Conservation (phyloP, 2,888 invertebrate genomes). For the Tiphia femorata region DNA sequence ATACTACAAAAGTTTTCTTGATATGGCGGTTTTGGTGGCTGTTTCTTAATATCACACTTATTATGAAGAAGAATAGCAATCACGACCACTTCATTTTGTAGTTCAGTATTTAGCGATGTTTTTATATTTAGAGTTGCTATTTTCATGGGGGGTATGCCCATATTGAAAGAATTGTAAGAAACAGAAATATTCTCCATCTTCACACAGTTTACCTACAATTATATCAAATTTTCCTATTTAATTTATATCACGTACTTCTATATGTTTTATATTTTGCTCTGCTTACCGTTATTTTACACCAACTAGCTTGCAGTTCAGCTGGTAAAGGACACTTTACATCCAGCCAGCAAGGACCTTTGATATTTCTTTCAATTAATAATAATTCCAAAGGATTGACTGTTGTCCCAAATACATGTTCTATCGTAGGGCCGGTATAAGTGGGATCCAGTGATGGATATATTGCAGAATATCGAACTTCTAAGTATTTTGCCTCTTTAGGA, state of each 20-base stretch:
- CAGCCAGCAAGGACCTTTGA: constrained; percentile 98
- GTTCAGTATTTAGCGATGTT: constrained; percentile 80
- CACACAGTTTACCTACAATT: constrained; percentile 69
- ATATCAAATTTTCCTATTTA: background rate
- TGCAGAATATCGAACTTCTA: constrained; percentile 91
- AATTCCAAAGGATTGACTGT: constrained; percentile 90
- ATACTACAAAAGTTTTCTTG: constrained; percentile 90
- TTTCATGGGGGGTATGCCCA: constrained; percentile 78
- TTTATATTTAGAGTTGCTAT: constrained; percentile 82
- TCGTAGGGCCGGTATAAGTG: constrained; percentile 77
- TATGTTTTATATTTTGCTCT: background rate
- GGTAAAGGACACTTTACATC: constrained; percentile 80
- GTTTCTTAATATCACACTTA: constrained; percentile 85
- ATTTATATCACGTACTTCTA: too few species aligned
- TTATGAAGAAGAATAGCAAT: constrained; percentile 84
- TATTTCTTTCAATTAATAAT: constrained; percentile 88
- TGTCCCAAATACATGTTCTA: constrained; percentile 91
- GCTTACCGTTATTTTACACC: constrained; percentile 88
- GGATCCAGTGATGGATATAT: constrained; percentile 72
- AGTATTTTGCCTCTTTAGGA: constrained; percentile 87
- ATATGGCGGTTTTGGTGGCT: constrained; percentile 84
- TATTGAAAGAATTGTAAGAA: constrained; percentile 71
- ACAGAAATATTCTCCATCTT: constrained; percentile 77
- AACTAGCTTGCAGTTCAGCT: constrained; percentile 80
- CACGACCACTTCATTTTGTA: constrained; percentile 88